Conservation (phyloP, 2,888 invertebrate genomes). For the Lithophane socia region DNA sequence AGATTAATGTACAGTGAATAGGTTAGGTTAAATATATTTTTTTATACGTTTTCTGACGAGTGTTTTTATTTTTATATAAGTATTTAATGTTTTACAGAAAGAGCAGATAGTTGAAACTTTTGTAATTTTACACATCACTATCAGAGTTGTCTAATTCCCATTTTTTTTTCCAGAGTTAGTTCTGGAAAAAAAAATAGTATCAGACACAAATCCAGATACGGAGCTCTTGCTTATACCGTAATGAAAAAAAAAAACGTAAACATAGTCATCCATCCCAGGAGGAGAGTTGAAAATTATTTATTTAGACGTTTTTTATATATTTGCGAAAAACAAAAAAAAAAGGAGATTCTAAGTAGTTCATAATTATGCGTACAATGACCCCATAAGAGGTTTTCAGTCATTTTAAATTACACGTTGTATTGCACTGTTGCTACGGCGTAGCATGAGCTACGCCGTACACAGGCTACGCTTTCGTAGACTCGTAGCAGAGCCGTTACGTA, state of each 20-base stretch:
- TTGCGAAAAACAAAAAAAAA: no score
- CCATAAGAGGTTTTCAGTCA: background rate
- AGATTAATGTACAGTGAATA: conserved; percentile 76
- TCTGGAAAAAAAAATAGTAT: background rate
- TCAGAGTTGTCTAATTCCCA: background rate
- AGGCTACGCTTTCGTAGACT: background rate
- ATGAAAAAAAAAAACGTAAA: background rate
- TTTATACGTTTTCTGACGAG: background rate
- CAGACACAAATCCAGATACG: background rate
- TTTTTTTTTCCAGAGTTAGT: background rate
- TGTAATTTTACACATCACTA: background rate
- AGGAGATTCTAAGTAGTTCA: background rate
- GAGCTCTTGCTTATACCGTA: background rate
- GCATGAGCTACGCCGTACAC: background rate
- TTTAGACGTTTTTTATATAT: no score
- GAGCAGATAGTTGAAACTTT: background rate
- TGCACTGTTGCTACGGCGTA: background rate
- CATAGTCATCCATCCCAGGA: no score
- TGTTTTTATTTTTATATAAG: background rate
- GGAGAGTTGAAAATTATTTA: background rate
- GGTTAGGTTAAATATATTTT: conserved; percentile 52
- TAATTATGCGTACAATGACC: background rate
- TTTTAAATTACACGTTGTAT: background rate
- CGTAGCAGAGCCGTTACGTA: background rate
- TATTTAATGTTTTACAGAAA: background rate